phyloP scores from a whole-genome alignment of 2,797 vertebrate species.

The Rallus crepitans region DNA sequence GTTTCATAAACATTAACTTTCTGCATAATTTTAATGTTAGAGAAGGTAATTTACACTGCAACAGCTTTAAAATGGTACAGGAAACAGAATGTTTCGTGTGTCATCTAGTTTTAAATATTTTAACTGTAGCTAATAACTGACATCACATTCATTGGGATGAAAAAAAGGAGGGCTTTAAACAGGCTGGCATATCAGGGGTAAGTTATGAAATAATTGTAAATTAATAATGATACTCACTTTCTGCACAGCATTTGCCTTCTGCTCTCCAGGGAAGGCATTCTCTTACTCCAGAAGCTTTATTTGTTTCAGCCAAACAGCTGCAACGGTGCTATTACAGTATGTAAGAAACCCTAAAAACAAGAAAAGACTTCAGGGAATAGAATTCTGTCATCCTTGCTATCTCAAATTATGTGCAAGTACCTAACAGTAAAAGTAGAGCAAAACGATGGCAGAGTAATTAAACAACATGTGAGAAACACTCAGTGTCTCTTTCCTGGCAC shows the following conservation, averaged over 20 bases:
- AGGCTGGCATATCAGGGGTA: constrained; percentile 1
- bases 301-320: constrained; percentile 29
- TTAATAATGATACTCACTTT: constrained; percentile 70
- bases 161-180: not conserved
- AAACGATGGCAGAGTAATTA: not conserved
- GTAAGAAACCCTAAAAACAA: not conserved
- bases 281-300: constrained; percentile 36
- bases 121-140: not conserved
- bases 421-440: not conserved
- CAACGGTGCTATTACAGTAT: not conserved
- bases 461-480: accelerated
- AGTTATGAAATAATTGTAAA: constrained; percentile 55
- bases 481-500: not conserved
- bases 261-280: constrained; percentile 39
- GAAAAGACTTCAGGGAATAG: not conserved
- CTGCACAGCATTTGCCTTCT: constrained; percentile 44
- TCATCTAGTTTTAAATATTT: not conserved
- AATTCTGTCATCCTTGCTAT: not conserved
- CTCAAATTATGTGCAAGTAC: not conserved
- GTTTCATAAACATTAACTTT: not conserved
- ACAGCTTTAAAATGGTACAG: not conserved
- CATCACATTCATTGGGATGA: not conserved
- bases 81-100: not conserved
- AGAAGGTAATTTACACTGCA: not conserved
- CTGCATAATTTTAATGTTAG: not conserved